A percentile compares a stretch with the other conserved stretches of the same genome.
These are phyloP conservation scores for Pogonophryne albipinna DNA, from an alignment of 2,797 vertebrate species.

Conservation along the genomic window DNA sequence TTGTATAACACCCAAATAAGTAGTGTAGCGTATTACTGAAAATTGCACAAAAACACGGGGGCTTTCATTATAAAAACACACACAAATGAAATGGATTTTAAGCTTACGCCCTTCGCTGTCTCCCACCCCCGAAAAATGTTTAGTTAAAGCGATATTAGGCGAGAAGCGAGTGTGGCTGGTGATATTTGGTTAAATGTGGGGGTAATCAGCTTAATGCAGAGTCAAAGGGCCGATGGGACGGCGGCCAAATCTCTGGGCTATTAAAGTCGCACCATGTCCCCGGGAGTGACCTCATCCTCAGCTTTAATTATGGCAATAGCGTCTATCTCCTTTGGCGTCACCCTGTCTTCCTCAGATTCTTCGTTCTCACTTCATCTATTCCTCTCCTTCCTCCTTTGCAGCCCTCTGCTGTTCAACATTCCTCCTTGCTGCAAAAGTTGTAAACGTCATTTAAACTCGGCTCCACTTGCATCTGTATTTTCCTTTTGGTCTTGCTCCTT, in stretches of 20 bases:
- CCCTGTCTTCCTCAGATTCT: conserved; percentile 24
- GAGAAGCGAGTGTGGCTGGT: conserved; percentile 65
- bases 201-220: conserved; percentile 86
- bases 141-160: conserved; percentile 79
- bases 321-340: conserved; percentile 69
- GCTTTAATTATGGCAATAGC: conserved; percentile 82
- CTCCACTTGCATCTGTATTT: conserved; percentile 35
- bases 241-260: conserved; percentile 82
- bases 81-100: conserved; percentile 67
- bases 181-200: conserved; percentile 83
- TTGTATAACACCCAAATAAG: conserved; percentile 30
- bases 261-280: conserved; percentile 78
- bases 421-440: conserved; percentile 5
- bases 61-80: conserved; percentile 26
- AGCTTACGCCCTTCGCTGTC: conserved; percentile 34
- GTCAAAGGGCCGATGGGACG: conserved; percentile 82
- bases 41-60: conserved; percentile 28
- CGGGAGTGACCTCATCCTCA: conserved; percentile 75
- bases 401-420: conserved; percentile 25
- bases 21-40: conserved; percentile 23
- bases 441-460: conserved; percentile 25
- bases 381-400: conserved; percentile 25
- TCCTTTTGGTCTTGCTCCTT: conserved; percentile 14
- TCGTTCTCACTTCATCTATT: conserved; percentile 35
- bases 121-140: conserved; percentile 61